These are phyloP conservation scores for Psittacula derbiana DNA, from an alignment of 2,797 vertebrate genomes.

Conservation along the genomic window DNA sequence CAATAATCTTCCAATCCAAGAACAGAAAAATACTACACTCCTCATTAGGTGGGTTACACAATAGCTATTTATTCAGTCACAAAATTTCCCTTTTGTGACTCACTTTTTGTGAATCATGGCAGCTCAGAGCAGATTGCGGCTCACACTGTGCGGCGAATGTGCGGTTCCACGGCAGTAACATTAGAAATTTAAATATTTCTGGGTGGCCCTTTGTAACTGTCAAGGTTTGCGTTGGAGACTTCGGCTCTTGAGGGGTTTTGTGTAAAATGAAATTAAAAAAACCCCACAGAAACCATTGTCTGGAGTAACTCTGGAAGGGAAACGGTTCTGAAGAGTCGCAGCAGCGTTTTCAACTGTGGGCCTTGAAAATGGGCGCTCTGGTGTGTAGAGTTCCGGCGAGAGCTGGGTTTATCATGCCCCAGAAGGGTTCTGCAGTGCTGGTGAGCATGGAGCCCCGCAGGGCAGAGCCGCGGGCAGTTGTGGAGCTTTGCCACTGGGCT, in stretches of 20 bases:
- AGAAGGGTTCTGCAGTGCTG: not conserved
- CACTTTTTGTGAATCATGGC: constrained; percentile 33
- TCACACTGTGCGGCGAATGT: not conserved
- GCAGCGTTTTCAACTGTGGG: not conserved
- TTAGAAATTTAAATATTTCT: not conserved
- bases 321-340: not conserved
- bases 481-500: not conserved
- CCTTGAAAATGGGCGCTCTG: not conserved
- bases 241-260: not conserved
- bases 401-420: not conserved
- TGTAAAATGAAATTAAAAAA: not conserved
- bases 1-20: not conserved
- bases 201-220: not conserved
- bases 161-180: not conserved
- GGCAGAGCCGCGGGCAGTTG: not conserved
- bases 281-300: not conserved
- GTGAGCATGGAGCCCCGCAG: not conserved
- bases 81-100: constrained; percentile 11
- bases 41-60: not conserved
- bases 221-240: not conserved
- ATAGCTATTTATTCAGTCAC: constrained; percentile 6
- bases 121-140: not conserved
- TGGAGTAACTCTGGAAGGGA: not conserved
- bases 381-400: not conserved
- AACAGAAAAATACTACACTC: not conserved